These are phyloP conservation scores for Chloroceryle amazona DNA, from an alignment of 2,797 vertebrate genomes.

Conservation along the genomic window DNA sequence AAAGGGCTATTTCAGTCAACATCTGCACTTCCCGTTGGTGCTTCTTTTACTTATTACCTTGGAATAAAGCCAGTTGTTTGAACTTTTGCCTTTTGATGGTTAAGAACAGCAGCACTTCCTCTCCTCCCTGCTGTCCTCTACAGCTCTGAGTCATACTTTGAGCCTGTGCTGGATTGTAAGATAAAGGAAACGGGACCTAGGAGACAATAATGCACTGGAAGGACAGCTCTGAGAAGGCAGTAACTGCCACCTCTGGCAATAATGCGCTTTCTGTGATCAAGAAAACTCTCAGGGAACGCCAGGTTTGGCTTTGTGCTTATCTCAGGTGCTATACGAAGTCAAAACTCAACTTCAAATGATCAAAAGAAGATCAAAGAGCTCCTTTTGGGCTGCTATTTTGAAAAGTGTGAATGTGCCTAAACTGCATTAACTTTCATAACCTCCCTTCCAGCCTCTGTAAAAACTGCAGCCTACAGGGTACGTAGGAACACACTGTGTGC, in stretches of 20 bases:
- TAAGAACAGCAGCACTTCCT: constrained; percentile 29
- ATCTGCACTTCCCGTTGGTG: not conserved
- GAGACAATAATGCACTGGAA: not conserved
- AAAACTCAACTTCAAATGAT: not conserved
- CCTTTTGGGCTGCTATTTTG: not conserved
- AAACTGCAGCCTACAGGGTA: constrained; percentile 30
- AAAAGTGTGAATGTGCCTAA: not conserved
- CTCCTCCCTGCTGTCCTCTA: constrained; percentile 41
- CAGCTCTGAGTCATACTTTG: constrained; percentile 18
- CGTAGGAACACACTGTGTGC: not conserved
- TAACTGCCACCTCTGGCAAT: not conserved
- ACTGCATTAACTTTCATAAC: not conserved
- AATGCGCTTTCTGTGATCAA: not conserved
- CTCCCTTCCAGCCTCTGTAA: not conserved
- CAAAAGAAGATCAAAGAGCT: constrained; percentile 58
- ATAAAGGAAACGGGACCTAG: not conserved
- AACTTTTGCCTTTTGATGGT: constrained; percentile 61
- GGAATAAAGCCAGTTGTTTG: constrained; percentile 41
- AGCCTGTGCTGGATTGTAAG: constrained; percentile 4
- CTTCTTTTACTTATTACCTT: not conserved
- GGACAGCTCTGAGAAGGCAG: not conserved
- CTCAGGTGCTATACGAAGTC: constrained; percentile 2
- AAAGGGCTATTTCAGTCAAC: not conserved
- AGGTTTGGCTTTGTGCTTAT: not conserved
- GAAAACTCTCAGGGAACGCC: not conserved